These are phyloP conservation scores for Lichenostomus cassidix DNA, from an alignment of 2,113 vertebrate species.

Conservation along the genomic window DNA sequence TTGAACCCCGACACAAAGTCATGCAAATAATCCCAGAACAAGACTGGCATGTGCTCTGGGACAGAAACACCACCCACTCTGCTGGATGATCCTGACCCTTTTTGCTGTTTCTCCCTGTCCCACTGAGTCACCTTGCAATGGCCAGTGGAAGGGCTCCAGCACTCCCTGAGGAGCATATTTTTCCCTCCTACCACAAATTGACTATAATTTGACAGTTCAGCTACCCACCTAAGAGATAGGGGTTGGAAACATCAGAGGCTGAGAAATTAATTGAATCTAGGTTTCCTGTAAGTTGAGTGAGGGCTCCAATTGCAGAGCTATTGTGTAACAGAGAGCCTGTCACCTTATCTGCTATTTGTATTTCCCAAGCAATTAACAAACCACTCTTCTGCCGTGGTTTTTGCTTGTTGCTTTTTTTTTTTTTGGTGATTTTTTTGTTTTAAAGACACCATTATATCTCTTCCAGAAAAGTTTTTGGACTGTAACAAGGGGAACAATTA, in stretches of 20 bases:
- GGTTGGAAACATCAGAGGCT: background rate
- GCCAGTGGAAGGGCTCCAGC: background rate
- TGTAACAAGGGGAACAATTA: background rate
- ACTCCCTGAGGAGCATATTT: background rate
- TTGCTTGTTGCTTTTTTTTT: background rate
- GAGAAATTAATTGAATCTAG: slow-evolving; percentile 28
- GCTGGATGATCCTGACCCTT: background rate
- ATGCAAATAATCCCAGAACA: background rate
- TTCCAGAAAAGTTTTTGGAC: background rate
- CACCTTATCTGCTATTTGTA: background rate
- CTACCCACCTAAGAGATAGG: background rate
- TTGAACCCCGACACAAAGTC: background rate
- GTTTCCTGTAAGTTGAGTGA: background rate
- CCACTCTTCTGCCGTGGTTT: background rate
- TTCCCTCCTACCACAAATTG: background rate
- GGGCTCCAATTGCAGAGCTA: background rate
- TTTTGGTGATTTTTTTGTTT: background rate
- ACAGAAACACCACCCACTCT: background rate
- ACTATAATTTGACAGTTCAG: background rate
- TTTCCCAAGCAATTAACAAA: background rate
- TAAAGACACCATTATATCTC: background rate
- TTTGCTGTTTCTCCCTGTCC: background rate
- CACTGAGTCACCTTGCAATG: background rate
- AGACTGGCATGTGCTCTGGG: background rate
- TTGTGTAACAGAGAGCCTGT: background rate